Evolutionary conservation across 2,888 invertebrate species (phyloP).

Genomic region (Gastrophysa polygoni): DNA sequence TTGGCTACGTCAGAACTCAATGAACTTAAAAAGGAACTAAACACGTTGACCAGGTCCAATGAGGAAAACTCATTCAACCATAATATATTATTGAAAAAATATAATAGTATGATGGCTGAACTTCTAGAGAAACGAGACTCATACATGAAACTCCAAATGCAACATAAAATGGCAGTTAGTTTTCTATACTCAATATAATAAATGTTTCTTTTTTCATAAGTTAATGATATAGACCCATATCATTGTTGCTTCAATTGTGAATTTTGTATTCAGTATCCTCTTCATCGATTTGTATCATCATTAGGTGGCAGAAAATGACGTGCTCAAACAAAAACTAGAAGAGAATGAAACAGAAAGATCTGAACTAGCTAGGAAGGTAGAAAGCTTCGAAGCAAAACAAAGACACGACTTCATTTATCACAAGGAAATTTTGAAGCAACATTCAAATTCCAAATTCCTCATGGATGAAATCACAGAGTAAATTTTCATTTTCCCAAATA

Average conservation of each 20-base stretch:
- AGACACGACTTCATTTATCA: slow-evolving; percentile 39
- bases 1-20: slow-evolving; percentile 32
- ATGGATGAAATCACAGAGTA: slow-evolving; percentile 35
- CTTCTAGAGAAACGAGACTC: slow-evolving; percentile 35
- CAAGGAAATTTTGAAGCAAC: slow-evolving; percentile 40
- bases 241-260: too few species aligned
- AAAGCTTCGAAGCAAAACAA: slow-evolving; percentile 43
- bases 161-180: slow-evolving; percentile 40
- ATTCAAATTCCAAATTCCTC: slow-evolving; percentile 37
- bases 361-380: slow-evolving; percentile 41
- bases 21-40: slow-evolving; percentile 31
- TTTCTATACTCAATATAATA: background rate
- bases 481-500: slow-evolving; percentile 5
- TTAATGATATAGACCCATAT: too few species aligned
- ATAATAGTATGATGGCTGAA: slow-evolving; percentile 34
- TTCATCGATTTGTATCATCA: background rate
- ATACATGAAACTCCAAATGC: slow-evolving; percentile 36
- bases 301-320: slow-evolving; percentile 42
- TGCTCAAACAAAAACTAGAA: slow-evolving; percentile 40
- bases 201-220: too few species aligned
- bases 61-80: slow-evolving; percentile 41
- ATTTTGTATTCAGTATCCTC: too few species aligned
- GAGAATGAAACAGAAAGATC: slow-evolving; percentile 40
- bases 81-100: slow-evolving; percentile 37
- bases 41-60: slow-evolving; percentile 29